Evolutionary conservation across 2,113 vertebrate species (phyloP), one percentile per base, ranked within the genome.

Genomic region (Proterorhinus semilunaris): DNA sequence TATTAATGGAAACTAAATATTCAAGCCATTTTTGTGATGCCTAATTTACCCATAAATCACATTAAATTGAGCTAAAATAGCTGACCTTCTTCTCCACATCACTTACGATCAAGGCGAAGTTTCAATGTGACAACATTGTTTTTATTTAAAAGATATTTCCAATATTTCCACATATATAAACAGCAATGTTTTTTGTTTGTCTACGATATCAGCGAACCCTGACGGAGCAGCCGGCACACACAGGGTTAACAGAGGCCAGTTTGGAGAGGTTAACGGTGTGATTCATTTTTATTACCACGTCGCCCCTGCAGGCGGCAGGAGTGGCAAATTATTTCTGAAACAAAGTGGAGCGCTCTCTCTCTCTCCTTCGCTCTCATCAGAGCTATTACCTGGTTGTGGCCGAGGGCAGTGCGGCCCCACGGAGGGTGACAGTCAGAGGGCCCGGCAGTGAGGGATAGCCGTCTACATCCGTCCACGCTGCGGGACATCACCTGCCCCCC

Each of bases 311-410:
- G 92, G 91, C 87, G 84, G 90, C 89, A 87, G 86, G 86, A 89
- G 83, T 77, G 89, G 90, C 91, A 94, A 94, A 94, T 94, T 92
- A 93, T 94, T 94, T 93, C 92, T 92, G 93, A 94, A 92, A 93
- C 91, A 92, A 93, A 94, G 91, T 93, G 91, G 92, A 91, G 92
- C 88, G 87, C 83, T 89, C 90, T 92, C 91, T 92, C 91, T 89
- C 89, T 86, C 83, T 88, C 90, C 88, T 88, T 86, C 83, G 3
- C 27, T 88, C 90, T 92, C 91, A 90, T 94, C 92, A 93, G 93
- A 93, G 86, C 92, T 91, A 92, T 93, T 93, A 92, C 91, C 93
- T 91, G 88, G 81, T 81, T 68, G 90, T 88, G 87, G 91, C 92
- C 83, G 65, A 76, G 83, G 93, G 92, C 80, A 46, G 81, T 65